phyloP scores from a whole-genome alignment of 1,140 invertebrate genomes.

The Temnothorax longispinosus region DNA sequence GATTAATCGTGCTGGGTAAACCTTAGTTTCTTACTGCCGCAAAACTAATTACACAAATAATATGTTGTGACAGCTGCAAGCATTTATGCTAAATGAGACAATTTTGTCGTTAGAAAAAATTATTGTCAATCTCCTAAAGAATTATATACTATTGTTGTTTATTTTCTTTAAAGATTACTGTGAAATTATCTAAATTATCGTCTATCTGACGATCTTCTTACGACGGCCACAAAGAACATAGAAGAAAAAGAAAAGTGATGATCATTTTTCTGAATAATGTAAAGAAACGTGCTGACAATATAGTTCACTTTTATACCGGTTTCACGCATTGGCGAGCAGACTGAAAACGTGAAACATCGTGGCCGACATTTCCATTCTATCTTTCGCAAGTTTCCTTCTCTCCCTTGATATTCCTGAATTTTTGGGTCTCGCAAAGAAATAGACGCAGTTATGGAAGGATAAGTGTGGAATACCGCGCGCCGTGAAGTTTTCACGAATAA shows the following conservation, averaged over 20 bases:
- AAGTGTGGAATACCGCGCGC: background rate
- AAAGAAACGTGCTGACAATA: background rate
- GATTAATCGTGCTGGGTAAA: conserved; percentile 11
- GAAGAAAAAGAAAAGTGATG: background rate
- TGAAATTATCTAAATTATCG: background rate
- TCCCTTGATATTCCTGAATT: background rate
- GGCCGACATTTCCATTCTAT: conserved; percentile 22
- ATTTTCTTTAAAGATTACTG: background rate
- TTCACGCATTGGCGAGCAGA: conserved; percentile 9
- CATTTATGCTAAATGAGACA: background rate
- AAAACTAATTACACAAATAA: background rate
- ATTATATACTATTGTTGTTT: background rate
- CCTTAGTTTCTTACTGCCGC: background rate
- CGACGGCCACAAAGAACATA: background rate
- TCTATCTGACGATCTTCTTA: background rate
- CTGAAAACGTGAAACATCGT: conserved; percentile 31
- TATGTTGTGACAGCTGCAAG: background rate
- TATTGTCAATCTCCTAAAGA: background rate
- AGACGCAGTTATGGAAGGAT: background rate
- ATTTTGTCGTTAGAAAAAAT: background rate
- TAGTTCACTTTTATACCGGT: background rate
- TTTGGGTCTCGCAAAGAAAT: background rate
- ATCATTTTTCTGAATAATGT: background rate
- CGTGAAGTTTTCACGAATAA: background rate
- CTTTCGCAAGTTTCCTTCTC: background rate